Evolutionary conservation across 2,888 invertebrate species (phyloP), one percentile per base, ranked within the genome.

Genomic region (Coenonympha glycerion): DNA sequence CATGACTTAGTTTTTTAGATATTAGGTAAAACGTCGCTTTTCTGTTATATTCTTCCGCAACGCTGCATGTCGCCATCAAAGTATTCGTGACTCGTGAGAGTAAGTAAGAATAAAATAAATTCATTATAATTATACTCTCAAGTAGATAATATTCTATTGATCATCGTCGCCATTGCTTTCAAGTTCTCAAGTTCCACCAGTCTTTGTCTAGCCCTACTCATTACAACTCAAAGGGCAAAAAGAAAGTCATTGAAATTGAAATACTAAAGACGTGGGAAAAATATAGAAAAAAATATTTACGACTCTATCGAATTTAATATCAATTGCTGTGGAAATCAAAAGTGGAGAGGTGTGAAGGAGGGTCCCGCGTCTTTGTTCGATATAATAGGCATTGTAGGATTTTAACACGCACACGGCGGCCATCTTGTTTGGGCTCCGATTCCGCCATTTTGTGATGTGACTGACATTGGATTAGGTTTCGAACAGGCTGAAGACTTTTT

Each of bases 301-400:
- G 16, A 31, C 28, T 46, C 47, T 34, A 40, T 42, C 47, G 5
- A 16, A 44, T 54, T 47, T 28, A 42, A 44, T 47, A 53, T 48
- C 53, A 66, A 65, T 65, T 64, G 58, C 64, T 68, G 60, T 58
- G 54, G 54, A 61, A 67, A 68, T 68, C 68, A 71, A 71, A 68
- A 63, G 63, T 54, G 54, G 57, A 62, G 65, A 76, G 76, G 76
- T 76, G 76, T 75, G 66, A 76, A 73, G 63, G 72, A 71, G 75
- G 72, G 71, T 58, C 60, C 63, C 59, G 61, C 55, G 41, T 66
- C 69, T 69, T 73, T 75, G 71, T 74, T 61, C 58, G 36, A 47
- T 57, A 73, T 75, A 76, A 76, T 74, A 75, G 71, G 67, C 69
- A 70, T 74, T 76, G 72, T 76, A 64, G 53, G 61, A 56, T 52